Conservation (phyloP, 2,888 invertebrate species). For the Tribolium freemani region DNA sequence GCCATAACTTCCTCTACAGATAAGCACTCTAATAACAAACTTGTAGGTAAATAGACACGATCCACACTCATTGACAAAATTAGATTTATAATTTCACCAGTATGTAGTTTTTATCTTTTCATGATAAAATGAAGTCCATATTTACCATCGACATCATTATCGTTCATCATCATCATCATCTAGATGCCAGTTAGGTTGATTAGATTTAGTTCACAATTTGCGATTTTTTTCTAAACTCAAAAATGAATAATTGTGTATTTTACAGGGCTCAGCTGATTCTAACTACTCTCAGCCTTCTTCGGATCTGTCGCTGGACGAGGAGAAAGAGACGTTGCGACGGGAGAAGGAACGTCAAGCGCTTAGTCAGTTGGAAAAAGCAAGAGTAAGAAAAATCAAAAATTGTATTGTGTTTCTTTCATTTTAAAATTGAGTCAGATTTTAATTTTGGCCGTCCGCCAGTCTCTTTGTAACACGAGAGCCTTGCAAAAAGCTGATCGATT, state of each 20-base stretch:
- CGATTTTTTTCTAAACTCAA: background rate
- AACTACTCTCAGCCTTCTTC: conserved; percentile 99
- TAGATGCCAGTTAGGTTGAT: conserved; percentile 32
- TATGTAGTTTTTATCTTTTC: conserved; percentile 29
- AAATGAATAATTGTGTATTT: conserved; percentile 51
- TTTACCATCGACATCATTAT: conserved; percentile 31
- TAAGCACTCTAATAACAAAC: conserved; percentile 22
- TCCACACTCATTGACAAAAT: conserved; percentile 31
- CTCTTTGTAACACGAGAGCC: conserved; percentile 7
- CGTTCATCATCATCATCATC: conserved; percentile 17
- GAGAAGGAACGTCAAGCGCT: conserved; percentile 98
- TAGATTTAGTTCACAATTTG: conserved; percentile 21
- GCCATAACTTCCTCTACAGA: conserved; percentile 11
- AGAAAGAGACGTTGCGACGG: conserved; percentile 95
- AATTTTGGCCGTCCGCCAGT: conserved; percentile 25
- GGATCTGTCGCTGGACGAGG: conserved; percentile 99
- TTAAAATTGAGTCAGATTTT: background rate
- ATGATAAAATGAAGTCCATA: conserved; percentile 21
- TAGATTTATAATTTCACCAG: conserved; percentile 14
- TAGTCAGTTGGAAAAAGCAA: conserved; percentile 96
- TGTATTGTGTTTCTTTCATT: background rate
- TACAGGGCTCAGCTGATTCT: conserved; percentile 98
- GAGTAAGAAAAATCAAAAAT: conserved; percentile 74
- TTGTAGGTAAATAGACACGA: conserved; percentile 24
- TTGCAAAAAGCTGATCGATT: conserved; percentile 24